A percentile compares a stretch with the other conserved stretches of the same genome.
Conservation (phyloP, 2,888 invertebrate genomes). For the Chymomyza caudatula region DNA sequence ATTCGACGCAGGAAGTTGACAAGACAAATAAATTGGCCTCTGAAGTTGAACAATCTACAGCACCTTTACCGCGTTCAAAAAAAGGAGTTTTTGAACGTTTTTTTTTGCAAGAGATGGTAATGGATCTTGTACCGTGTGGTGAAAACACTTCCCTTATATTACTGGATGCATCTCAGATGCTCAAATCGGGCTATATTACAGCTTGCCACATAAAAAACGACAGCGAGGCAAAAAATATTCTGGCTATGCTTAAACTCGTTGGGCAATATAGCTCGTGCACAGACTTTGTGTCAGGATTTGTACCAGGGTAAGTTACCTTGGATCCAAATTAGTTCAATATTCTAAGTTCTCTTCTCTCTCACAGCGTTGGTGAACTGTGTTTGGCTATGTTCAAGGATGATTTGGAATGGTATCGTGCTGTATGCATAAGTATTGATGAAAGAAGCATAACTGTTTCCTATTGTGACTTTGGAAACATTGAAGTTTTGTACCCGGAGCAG, state of each 20-base stretch:
- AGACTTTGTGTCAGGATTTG: not conserved
- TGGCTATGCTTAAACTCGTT: not conserved
- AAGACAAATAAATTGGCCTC: no score
- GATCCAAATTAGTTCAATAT: not conserved
- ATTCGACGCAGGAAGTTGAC: no score
- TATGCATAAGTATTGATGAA: conserved; percentile 26
- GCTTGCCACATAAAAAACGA: not conserved
- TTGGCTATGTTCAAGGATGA: conserved; percentile 39
- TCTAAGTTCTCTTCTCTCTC: not conserved
- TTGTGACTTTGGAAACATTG: conserved; percentile 50
- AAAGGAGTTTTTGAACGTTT: not conserved
- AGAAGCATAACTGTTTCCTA: conserved; percentile 26
- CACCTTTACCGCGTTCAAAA: not conserved
- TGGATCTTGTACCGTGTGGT: not conserved
- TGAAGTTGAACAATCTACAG: no score
- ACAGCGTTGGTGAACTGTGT: conserved; percentile 48
- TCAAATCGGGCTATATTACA: not conserved
- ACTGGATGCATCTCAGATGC: not conserved
- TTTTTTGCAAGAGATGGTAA: not conserved
- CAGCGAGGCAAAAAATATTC: not conserved
- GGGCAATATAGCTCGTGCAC: not conserved
- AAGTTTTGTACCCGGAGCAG: conserved; percentile 13
- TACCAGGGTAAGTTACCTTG: not conserved
- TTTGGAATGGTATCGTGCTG: conserved; percentile 49
- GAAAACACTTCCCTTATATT: not conserved